Evolutionary conservation across 2,797 vertebrate species (phyloP).

Genomic region (Parauchenoglanis punctatus): DNA sequence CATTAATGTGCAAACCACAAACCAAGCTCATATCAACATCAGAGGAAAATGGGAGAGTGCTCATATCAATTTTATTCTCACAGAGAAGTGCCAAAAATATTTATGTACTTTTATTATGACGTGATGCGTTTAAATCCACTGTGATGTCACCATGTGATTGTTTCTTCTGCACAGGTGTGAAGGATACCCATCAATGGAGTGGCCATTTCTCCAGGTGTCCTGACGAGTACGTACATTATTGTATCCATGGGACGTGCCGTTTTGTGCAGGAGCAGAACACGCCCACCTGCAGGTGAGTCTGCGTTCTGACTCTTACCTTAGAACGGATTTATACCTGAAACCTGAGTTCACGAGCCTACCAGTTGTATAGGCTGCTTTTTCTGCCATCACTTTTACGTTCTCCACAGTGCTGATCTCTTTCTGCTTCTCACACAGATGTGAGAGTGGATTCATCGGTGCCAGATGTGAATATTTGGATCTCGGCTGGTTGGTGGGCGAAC

Average conservation of each 20-base stretch:
- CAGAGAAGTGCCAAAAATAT: background rate
- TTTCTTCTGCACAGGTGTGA: slow-evolving; percentile 19
- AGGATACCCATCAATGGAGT: slow-evolving; percentile 61
- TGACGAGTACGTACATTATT: slow-evolving; percentile 79
- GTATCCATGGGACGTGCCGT: slow-evolving; percentile 86
- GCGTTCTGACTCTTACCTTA: background rate
- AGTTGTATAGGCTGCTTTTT: background rate
- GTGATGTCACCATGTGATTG: background rate
- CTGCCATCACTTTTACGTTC: background rate
- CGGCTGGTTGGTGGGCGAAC: slow-evolving; percentile 70
- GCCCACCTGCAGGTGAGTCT: slow-evolving; percentile 84
- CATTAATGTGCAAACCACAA: background rate
- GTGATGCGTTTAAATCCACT: background rate
- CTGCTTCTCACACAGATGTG: slow-evolving; percentile 74
- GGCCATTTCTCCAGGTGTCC: slow-evolving; percentile 88
- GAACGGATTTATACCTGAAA: background rate
- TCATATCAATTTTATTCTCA: background rate
- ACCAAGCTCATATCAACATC: background rate
- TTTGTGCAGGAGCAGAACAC: slow-evolving; percentile 79
- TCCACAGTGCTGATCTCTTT: background rate
- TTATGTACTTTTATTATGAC: background rate
- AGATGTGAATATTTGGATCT: slow-evolving; percentile 84
- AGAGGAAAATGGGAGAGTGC: too few species aligned
- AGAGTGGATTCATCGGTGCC: slow-evolving; percentile 76
- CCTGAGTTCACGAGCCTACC: background rate